Evolutionary conservation across 2,113 vertebrate genomes (phyloP).

Genomic region (Sarotherodon lohbergeri): DNA sequence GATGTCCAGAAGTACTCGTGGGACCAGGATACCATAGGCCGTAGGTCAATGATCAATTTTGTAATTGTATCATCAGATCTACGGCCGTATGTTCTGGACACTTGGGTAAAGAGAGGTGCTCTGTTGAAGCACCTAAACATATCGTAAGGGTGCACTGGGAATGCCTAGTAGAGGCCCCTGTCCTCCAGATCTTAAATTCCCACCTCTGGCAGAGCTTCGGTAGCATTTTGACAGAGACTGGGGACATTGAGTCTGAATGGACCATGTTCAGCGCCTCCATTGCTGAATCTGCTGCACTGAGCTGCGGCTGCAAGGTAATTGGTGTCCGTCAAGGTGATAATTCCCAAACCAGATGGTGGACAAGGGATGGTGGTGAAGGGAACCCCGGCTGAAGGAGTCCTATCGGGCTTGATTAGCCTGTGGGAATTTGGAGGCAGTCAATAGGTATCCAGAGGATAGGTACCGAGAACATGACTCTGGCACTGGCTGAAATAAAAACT

Average conservation of each 20-base stretch:
- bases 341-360: neutral
- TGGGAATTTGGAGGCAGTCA: neutral
- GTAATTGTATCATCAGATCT: neutral
- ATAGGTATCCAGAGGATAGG: neutral
- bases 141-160: neutral
- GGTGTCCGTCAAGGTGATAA: neutral
- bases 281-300: neutral
- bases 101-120: rapidly evolving
- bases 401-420: neutral
- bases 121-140: neutral
- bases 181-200: neutral
- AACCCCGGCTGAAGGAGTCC: neutral
- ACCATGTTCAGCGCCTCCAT: neutral
- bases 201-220: neutral
- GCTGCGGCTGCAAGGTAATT: neutral
- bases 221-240: neutral
- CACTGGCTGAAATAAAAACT: neutral
- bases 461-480: neutral
- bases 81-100: rapidly evolving
- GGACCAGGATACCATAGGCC: neutral
- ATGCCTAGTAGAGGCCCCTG: neutral
- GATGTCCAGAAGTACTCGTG: neutral
- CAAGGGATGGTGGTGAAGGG: neutral
- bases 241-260: neutral
- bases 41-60: neutral